These are phyloP conservation scores for Rhincodon typus DNA, from an alignment of 2,797 vertebrate species.

Conservation along the genomic window DNA sequence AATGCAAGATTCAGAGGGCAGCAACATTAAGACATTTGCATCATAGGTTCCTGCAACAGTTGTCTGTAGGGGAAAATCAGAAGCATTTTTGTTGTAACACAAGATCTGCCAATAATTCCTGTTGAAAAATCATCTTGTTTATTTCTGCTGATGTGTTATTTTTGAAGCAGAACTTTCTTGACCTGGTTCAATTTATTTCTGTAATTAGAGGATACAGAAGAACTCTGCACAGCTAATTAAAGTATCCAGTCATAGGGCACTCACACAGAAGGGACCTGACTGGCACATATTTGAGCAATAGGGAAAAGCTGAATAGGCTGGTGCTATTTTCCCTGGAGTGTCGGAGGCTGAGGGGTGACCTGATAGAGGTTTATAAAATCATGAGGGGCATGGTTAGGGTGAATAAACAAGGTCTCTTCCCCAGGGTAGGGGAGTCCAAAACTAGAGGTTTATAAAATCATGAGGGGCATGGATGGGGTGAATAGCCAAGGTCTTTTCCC, in stretches of 20 bases:
- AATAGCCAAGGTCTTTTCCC: too few relatives aligned
- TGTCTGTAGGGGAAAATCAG: too few relatives aligned
- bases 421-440: too few relatives aligned
- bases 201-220: slow-evolving; percentile 1
- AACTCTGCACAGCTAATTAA: not conserved
- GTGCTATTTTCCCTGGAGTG: too few relatives aligned
- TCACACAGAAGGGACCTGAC: not conserved
- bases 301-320: too few relatives aligned
- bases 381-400: too few relatives aligned
- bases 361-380: too few relatives aligned
- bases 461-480: too few relatives aligned
- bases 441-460: too few relatives aligned
- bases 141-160: slow-evolving; percentile 19
- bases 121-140: slow-evolving; percentile 8
- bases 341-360: too few relatives aligned
- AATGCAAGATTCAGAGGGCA: not conserved
- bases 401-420: too few relatives aligned
- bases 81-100: not conserved
- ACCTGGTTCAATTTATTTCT: not conserved
- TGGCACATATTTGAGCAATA: not conserved
- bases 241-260: not conserved
- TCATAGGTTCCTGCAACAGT: not conserved
- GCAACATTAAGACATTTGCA: not conserved
- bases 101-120: not conserved
- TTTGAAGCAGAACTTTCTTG: not conserved